These are phyloP conservation scores for Trichopoda pennipes DNA, from an alignment of 2,888 invertebrate species.

Conservation along the genomic window DNA sequence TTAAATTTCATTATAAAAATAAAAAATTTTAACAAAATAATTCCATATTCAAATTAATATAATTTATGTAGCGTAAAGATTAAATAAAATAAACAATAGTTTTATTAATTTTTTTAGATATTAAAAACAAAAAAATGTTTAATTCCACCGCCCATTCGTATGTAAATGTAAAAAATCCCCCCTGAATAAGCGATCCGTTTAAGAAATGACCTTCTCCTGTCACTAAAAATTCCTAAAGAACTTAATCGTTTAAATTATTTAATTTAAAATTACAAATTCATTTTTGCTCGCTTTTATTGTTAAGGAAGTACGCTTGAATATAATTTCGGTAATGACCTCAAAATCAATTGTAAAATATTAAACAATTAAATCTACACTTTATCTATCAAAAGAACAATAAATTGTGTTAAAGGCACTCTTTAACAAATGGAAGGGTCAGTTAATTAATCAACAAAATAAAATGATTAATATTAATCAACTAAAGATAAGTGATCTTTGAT, in stretches of 20 bases:
- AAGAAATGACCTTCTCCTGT: slow-evolving; percentile 21
- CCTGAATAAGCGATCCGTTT: no score
- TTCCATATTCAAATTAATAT: no score
- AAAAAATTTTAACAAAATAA: no score
- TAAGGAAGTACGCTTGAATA: neutral
- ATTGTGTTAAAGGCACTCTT: slow-evolving; percentile 18
- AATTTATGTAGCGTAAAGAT: no score
- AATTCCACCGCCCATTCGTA: no score
- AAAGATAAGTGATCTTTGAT: neutral
- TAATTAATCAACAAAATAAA: slow-evolving; percentile 38
- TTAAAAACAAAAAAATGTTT: no score
- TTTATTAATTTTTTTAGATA: no score
- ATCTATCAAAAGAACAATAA: neutral
- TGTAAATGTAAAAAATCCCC: neutral
- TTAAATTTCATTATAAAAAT: no score
- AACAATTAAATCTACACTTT: neutral
- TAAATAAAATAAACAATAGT: no score
- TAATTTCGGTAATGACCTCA: slow-evolving; percentile 24
- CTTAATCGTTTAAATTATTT: slow-evolving; percentile 6
- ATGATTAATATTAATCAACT: slow-evolving; percentile 43
- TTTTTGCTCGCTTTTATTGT: neutral
- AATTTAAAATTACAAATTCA: slow-evolving; percentile 25
- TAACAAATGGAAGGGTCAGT: slow-evolving; percentile 33
- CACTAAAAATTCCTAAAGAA: slow-evolving; percentile 1
- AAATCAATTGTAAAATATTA: slow-evolving; percentile 16